Evolutionary conservation across 2,888 invertebrate genomes (phyloP).

Genomic region (Acanthosepion lycidas): DNA sequence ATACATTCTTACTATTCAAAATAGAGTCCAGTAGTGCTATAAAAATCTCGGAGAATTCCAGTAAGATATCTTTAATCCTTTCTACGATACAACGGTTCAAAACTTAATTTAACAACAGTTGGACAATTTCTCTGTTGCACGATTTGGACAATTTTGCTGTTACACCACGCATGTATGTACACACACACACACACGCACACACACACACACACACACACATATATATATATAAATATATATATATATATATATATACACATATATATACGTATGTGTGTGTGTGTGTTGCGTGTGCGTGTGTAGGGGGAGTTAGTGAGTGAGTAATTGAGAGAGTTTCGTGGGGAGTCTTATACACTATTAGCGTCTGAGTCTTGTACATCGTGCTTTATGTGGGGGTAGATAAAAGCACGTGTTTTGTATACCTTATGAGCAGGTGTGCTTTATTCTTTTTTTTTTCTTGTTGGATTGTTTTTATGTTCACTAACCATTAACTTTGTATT

Average conservation of each 20-base stretch:
- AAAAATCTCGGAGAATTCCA: too few relatives aligned
- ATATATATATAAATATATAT: not conserved
- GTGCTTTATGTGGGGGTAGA: not conserved
- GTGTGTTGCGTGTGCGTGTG: not conserved
- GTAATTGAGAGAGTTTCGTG: too few relatives aligned
- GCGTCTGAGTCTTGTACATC: not conserved
- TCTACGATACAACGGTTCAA: too few relatives aligned
- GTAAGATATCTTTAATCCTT: too few relatives aligned
- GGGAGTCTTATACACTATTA: not conserved
- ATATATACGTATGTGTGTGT: not conserved
- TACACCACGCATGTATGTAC: not conserved
- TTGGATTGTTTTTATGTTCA: not conserved
- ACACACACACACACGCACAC: not conserved
- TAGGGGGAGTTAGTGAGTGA: not conserved
- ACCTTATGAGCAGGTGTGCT: not conserved
- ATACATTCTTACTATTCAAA: too few relatives aligned
- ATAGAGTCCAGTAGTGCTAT: too few relatives aligned
- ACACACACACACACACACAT: not conserved
- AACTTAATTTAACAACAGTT: too few relatives aligned
- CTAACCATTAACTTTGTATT: not conserved
- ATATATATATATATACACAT: not conserved
- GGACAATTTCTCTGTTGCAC: too few relatives aligned
- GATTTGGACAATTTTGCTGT: too few relatives aligned
- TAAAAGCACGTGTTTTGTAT: not conserved
- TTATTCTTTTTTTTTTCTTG: not conserved